These are phyloP conservation scores for Trochalopteron elliotii DNA, from an alignment of 2,113 vertebrate genomes.

Conservation along the genomic window DNA sequence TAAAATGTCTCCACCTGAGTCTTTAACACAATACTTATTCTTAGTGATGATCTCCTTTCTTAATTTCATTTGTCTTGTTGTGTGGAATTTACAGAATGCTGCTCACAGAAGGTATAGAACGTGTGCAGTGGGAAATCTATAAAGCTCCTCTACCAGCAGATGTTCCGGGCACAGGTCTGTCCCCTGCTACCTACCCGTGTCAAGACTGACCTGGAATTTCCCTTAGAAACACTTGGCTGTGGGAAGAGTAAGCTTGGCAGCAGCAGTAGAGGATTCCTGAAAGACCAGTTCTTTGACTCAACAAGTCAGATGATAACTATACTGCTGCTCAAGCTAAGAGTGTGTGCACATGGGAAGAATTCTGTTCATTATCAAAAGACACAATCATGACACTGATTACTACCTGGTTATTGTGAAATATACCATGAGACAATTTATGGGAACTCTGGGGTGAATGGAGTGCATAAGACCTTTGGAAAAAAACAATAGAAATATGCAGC, in stretches of 20 bases:
- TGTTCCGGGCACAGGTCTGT: neutral
- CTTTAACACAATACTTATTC: neutral
- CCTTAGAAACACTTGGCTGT: neutral
- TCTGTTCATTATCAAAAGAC: slow-evolving; percentile 30
- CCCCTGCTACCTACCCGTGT: neutral
- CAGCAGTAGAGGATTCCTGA: slow-evolving; percentile 20
- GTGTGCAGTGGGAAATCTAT: neutral
- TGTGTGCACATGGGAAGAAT: slow-evolving; percentile 4
- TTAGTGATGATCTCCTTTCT: neutral
- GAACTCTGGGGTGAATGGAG: neutral
- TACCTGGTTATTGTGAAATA: slow-evolving; percentile 24
- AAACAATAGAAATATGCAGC: neutral
- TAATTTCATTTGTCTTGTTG: neutral
- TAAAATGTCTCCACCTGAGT: neutral
- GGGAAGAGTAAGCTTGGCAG: neutral
- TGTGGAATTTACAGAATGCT: neutral
- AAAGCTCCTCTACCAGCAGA: neutral
- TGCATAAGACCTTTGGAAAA: neutral
- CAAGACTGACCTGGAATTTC: neutral
- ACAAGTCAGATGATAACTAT: slow-evolving; percentile 22
- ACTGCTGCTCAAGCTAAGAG: neutral
- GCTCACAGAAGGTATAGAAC: neutral
- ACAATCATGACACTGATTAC: slow-evolving; percentile 4
- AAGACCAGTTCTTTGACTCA: slow-evolving; percentile 53
- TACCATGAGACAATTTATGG: neutral